Conservation (phyloP, 2,888 invertebrate species). For the Strigamia transsilvanica region DNA sequence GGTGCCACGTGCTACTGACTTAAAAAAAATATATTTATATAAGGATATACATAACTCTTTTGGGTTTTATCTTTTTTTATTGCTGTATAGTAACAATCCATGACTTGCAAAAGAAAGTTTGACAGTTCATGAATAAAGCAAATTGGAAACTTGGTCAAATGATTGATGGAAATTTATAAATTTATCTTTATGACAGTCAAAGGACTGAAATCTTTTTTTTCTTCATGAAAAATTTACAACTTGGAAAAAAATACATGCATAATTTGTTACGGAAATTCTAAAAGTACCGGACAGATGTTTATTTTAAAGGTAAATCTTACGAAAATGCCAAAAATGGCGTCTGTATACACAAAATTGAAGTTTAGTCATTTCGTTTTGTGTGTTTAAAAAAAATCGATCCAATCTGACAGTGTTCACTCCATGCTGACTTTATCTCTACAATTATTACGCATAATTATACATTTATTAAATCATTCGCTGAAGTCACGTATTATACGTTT, state of each 20-base stretch:
- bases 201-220: background rate
- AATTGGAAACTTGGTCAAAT: background rate
- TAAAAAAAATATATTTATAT: no score
- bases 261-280: background rate
- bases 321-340: no score
- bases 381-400: background rate
- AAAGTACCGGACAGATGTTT: background rate
- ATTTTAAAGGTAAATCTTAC: background rate
- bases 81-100: background rate
- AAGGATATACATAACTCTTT: no score
- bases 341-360: no score
- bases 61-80: background rate
- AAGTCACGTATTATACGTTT: background rate
- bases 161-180: constrained; percentile 31
- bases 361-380: no score
- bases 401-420: background rate
- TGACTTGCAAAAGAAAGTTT: constrained; percentile 45
- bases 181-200: constrained; percentile 6
- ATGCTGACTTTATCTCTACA: background rate
- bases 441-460: constrained; percentile 10
- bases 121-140: constrained; percentile 31
- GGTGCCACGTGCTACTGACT: background rate
- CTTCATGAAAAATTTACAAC: background rate
- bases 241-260: background rate
- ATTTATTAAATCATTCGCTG: constrained; percentile 4